Evolutionary conservation across 2,113 vertebrate genomes (phyloP).

Genomic region (Nyctereutes procyonoides): DNA sequence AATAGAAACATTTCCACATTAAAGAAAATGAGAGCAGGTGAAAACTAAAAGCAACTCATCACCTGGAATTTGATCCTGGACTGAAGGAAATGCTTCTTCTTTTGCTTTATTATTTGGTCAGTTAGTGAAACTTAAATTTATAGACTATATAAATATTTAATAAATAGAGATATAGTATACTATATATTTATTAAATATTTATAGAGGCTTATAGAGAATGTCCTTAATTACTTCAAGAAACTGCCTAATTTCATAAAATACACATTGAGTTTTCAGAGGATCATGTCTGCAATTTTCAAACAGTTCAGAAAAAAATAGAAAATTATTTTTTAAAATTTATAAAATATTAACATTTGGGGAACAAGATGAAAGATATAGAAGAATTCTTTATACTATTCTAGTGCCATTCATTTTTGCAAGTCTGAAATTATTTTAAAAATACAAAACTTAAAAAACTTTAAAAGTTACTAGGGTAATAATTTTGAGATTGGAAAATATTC

Average conservation of each 20-base stretch:
- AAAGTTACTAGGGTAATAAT: neutral
- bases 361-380: neutral
- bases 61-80: neutral
- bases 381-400: neutral
- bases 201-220: neutral
- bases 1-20: slow-evolving; percentile 18
- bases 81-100: neutral
- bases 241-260: neutral
- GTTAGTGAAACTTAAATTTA: neutral
- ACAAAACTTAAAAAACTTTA: neutral
- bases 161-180: neutral
- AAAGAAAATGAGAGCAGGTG: neutral
- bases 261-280: neutral
- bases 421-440: slow-evolving; percentile 15
- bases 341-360: neutral
- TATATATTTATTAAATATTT: too few species aligned
- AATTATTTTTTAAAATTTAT: neutral
- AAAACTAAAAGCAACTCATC: neutral
- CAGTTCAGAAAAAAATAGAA: slow-evolving; percentile 22
- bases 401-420: neutral
- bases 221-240: neutral
- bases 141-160: neutral
- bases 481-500: neutral
- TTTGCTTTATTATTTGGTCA: slow-evolving; percentile 1
- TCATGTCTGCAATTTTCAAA: neutral